Conservation (phyloP, 2,888 invertebrate species). For the Orchestes rusci region DNA sequence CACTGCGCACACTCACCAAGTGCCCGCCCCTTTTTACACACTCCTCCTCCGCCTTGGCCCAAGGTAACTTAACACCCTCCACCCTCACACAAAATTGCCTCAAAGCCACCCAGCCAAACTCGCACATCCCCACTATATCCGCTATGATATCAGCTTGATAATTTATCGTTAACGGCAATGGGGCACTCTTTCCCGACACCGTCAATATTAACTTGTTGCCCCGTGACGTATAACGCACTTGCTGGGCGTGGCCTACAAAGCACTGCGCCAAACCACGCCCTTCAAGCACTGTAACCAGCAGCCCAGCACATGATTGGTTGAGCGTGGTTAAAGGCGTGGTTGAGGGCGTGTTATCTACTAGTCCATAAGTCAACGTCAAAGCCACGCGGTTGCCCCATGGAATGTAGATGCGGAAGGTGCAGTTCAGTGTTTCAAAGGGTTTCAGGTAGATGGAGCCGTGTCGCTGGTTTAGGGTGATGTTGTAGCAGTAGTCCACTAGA, state of each 20-base stretch:
- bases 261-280: no score
- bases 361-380: no score
- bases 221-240: no score
- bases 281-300: no score
- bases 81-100: slow-evolving; percentile 61
- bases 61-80: slow-evolving; percentile 51
- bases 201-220: slow-evolving; percentile 49
- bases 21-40: slow-evolving; percentile 60
- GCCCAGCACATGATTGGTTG: no score
- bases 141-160: slow-evolving; percentile 58
- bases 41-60: slow-evolving; percentile 62
- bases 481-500: slow-evolving; percentile 65
- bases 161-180: slow-evolving; percentile 30
- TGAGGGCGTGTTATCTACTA: no score
- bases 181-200: slow-evolving; percentile 33
- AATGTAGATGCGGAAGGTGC: slow-evolving; percentile 62
- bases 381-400: slow-evolving; percentile 65
- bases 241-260: no score
- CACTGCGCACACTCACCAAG: slow-evolving; percentile 58
- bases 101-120: slow-evolving; percentile 63
- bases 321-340: no score
- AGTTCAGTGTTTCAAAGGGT: slow-evolving; percentile 52
- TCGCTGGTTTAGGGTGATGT: slow-evolving; percentile 52
- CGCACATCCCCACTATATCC: slow-evolving; percentile 58
- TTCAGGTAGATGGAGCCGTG: slow-evolving; percentile 62